phyloP scores from a whole-genome alignment of 2,888 invertebrate species.

The Eupithecia subfuscata region DNA sequence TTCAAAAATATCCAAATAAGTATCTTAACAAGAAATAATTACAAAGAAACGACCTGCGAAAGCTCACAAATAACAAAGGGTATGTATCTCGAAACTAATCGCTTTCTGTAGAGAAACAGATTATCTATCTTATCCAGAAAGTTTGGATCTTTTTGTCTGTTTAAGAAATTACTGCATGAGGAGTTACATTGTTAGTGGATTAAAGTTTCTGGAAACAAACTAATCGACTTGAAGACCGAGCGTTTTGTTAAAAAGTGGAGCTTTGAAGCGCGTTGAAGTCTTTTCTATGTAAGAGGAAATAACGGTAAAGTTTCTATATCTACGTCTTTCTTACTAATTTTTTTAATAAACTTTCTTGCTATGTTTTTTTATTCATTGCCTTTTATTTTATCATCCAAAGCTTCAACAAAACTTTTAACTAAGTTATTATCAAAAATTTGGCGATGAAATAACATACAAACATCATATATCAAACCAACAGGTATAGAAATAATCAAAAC shows the following conservation, averaged over 20 bases:
- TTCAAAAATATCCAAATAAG: slow-evolving; percentile 31
- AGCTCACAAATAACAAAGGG: slow-evolving; percentile 51
- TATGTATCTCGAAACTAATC: slow-evolving; percentile 46
- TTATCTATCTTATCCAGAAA: slow-evolving; percentile 53
- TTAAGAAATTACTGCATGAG: slow-evolving; percentile 36
- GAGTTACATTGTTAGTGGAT: slow-evolving; percentile 35
- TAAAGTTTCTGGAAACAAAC: slow-evolving; percentile 23
- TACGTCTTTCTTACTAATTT: background rate
- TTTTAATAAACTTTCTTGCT: too few species aligned
- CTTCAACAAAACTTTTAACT: background rate
- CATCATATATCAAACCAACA: background rate
- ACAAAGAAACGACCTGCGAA: slow-evolving; percentile 54
- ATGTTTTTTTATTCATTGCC: too few species aligned
- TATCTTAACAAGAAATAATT: slow-evolving; percentile 32
- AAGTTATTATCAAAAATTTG: background rate
- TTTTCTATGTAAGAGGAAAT: slow-evolving; percentile 9
- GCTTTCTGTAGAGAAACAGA: slow-evolving; percentile 56
- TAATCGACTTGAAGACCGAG: slow-evolving; percentile 15
- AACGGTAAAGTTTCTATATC: background rate
- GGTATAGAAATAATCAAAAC: background rate
- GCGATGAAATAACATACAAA: background rate
- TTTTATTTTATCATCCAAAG: background rate
- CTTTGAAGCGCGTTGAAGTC: slow-evolving; percentile 25
- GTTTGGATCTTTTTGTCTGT: slow-evolving; percentile 49
- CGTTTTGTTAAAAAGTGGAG: slow-evolving; percentile 6